A percentile compares a stretch with the other conserved stretches of the same genome.
Conservation (phyloP, 2,888 invertebrate genomes). For the Cantharis rufa region DNA sequence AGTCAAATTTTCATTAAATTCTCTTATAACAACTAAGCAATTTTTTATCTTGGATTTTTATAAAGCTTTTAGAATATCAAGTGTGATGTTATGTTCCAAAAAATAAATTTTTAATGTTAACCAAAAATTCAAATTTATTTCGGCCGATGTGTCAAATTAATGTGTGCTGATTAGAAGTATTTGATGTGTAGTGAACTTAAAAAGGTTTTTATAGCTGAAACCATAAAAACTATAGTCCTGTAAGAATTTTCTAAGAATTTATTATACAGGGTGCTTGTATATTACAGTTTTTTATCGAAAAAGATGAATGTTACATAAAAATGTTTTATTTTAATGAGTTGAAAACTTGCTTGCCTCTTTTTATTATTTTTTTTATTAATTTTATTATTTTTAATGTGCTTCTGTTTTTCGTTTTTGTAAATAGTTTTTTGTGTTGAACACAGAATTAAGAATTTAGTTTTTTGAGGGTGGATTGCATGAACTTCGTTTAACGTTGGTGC, state of each 20-base stretch:
- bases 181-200: not conserved
- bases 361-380: not conserved
- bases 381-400: not conserved
- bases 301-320: not conserved
- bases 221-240: not conserved
- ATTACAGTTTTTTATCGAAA: not conserved
- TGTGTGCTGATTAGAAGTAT: not conserved
- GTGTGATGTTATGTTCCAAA: not conserved
- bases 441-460: not conserved
- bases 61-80: not conserved
- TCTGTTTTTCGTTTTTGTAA: not conserved
- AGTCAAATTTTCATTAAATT: not conserved
- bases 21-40: not conserved
- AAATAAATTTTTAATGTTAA: not conserved
- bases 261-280: not conserved
- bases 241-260: not conserved
- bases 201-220: not conserved
- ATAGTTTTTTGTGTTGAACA: not conserved
- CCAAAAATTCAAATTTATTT: not conserved
- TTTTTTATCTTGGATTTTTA: not conserved
- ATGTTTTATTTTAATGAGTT: not conserved
- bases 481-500: not conserved
- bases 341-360: not conserved
- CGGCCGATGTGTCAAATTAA: not conserved
- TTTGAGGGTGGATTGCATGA: not conserved